Percentiles rank a stretch among this genome's conserved stretches.
Evolutionary conservation across 2,113 vertebrate species (phyloP).

Genomic region (Anseranas semipalmata): DNA sequence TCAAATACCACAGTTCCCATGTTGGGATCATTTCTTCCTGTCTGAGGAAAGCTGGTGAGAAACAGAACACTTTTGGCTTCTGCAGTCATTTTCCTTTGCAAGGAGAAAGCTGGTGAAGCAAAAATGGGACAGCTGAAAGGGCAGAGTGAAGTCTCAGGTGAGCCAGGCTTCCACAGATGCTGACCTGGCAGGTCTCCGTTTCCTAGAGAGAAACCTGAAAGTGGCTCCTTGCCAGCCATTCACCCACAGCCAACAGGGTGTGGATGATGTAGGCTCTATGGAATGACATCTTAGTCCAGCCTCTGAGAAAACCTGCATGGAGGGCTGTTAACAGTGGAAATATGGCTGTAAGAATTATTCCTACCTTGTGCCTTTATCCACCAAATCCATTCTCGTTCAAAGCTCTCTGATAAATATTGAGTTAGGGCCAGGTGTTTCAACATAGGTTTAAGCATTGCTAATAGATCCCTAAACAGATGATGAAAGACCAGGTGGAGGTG

Average conservation of each 20-base stretch:
- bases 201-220: background rate
- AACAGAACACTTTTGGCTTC: background rate
- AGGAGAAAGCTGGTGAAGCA: slow-evolving; percentile 5
- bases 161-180: background rate
- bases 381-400: fast-evolving
- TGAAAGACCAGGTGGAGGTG: background rate
- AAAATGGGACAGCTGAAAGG: slow-evolving; percentile 16
- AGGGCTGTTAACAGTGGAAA: background rate
- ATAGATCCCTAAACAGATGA: background rate
- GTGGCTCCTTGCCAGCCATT: background rate
- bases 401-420: background rate
- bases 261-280: background rate
- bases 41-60: slow-evolving; percentile 52
- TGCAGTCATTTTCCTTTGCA: background rate
- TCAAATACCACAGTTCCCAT: slow-evolving; percentile 28
- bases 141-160: background rate
- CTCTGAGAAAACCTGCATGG: background rate
- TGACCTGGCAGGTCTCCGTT: background rate
- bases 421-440: background rate
- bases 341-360: background rate
- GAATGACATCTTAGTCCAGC: background rate
- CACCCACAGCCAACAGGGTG: background rate
- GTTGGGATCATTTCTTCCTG: slow-evolving; percentile 32
- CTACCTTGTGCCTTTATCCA: background rate
- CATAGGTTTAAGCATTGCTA: background rate